These are phyloP conservation scores for Podilymbus podiceps DNA, from an alignment of 2,113 vertebrate genomes.

Conservation along the genomic window DNA sequence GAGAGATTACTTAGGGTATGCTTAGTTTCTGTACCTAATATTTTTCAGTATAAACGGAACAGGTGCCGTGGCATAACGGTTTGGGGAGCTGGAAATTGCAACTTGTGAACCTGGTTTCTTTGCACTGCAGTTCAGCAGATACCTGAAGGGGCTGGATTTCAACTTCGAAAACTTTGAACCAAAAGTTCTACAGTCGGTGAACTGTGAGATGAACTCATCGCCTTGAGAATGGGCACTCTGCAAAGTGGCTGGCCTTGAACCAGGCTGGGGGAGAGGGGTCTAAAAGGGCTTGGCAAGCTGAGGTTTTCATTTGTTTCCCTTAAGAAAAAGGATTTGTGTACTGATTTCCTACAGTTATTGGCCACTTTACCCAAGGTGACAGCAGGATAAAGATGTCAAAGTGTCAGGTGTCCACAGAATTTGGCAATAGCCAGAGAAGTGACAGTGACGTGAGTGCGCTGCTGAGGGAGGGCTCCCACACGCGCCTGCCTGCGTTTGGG, in stretches of 20 bases:
- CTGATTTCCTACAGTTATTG: neutral
- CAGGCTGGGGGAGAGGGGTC: neutral
- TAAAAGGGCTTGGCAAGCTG: neutral
- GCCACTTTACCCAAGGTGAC: neutral
- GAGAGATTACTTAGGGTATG: neutral
- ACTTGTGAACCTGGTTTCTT: neutral
- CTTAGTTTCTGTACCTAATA: neutral
- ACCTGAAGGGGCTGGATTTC: neutral
- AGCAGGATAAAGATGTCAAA: neutral
- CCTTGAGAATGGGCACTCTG: neutral
- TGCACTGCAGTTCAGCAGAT: neutral
- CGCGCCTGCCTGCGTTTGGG: neutral
- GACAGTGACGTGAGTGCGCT: neutral
- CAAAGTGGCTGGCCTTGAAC: neutral
- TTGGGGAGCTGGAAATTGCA: neutral
- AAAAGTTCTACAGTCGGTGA: neutral
- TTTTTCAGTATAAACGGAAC: neutral
- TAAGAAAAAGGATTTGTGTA: neutral
- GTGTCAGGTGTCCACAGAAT: neutral
- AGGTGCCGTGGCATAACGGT: neutral
- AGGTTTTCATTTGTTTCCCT: neutral
- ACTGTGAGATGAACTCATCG: neutral
- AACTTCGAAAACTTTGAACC: neutral
- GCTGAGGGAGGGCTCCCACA: neutral
- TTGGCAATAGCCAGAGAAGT: neutral